Evolutionary conservation across 2,113 vertebrate species (phyloP).

Genomic region (Mirounga angustirostris): DNA sequence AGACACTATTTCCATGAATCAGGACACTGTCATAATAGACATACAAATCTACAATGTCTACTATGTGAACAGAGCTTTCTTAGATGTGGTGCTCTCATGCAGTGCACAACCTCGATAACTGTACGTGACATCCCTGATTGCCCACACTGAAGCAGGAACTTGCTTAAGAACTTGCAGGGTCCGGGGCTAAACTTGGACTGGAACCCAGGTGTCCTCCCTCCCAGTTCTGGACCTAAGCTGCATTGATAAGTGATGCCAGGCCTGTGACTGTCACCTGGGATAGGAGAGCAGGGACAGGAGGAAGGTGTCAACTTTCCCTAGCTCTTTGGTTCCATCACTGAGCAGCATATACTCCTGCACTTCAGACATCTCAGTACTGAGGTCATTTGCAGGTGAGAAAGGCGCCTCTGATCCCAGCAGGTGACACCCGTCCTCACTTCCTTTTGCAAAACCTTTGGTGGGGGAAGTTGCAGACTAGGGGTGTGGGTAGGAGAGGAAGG

Average conservation of each 20-base stretch:
- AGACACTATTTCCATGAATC: not conserved
- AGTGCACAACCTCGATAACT: not conserved
- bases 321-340: not conserved
- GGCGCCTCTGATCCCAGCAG: not conserved
- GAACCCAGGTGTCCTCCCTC: not conserved
- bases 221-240: not conserved
- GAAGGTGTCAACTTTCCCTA: not conserved
- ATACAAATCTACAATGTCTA: not conserved
- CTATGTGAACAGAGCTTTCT: not conserved
- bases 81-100: not conserved
- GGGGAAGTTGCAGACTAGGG: not conserved
- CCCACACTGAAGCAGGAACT: not conserved
- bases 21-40: not conserved
- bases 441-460: not conserved
- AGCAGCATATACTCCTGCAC: not conserved
- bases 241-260: not conserved
- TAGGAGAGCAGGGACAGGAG: not conserved
- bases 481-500: not conserved
- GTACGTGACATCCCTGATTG: not conserved
- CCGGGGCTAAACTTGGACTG: not conserved
- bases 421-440: not conserved
- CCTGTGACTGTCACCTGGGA: not conserved
- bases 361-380: not conserved
- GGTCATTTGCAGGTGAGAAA: not conserved
- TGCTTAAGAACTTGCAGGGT: not conserved